Base-by-base conservation (phyloP, 2,797 vertebrate genomes). In the Clarias laeviceps region DNA sequence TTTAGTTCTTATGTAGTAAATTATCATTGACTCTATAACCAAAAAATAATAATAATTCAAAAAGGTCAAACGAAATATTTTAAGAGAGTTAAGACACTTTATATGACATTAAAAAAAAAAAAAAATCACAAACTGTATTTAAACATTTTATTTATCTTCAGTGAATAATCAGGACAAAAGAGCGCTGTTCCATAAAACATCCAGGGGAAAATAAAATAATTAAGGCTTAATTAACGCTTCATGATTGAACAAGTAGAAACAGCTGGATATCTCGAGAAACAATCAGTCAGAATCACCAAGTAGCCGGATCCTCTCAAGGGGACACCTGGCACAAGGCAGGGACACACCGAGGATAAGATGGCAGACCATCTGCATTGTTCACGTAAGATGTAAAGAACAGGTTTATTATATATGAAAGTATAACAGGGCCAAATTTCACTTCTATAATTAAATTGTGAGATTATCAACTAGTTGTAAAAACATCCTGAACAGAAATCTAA, bases 231-330 rank as follows among this genome's bases (percentile, higher is more conserved):
- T 79, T 79, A 79, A 62, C 24, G 17, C 64, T 79, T 84, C 24
- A 84, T 57, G 56, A 57, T 61, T 1, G 24, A 69, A 32, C 45
- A 78, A 18, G 83, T 27, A 59, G 11, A 56, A 68, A 69, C 62
- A 78, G 50, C 83, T 61, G 83, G 62, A 56, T 57, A 57, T 65
- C 27, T 59, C 54, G 34, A 69, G 50, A 20, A 37, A 79, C n/a
- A n/a, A 50, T 40, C 17, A 4, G n/a, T 79, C 54, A 59, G 29
- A 77, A 24, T 79, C 32, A n/a, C 77, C 5, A 24, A 3, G 20
- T 62, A 24, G 57, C 34, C 24, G 57, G 20, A 61, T 56, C 11
- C 2, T 61, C 22, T 37, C 56, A 20, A 2, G 5, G 32, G 57
- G 40, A 40, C 57, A 40, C 57, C 15, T 62, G 57, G 72, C 70